Conservation (phyloP, 2,797 vertebrate genomes). For the Erethizon dorsatum region DNA sequence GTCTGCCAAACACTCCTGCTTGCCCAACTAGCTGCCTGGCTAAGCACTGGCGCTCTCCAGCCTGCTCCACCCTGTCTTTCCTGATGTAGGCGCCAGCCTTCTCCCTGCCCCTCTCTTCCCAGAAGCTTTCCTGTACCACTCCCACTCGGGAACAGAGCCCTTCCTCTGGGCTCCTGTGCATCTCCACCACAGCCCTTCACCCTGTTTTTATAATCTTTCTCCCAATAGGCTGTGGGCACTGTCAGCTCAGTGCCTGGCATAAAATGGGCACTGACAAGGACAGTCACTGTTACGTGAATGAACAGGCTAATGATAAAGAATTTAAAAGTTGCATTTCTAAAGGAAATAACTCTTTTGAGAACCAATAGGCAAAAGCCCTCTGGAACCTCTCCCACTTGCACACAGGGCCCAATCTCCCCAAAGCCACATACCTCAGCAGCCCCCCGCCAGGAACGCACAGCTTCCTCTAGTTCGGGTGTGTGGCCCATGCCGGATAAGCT, state of each 20-base stretch:
- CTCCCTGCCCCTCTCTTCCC: not conserved
- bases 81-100: not conserved
- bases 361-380: not conserved
- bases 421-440: slow-evolving; percentile 94
- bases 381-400: not conserved
- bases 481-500: slow-evolving; percentile 90
- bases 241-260: not conserved
- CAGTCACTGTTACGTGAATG: slow-evolving; percentile 49
- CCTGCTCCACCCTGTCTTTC: not conserved
- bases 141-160: not conserved
- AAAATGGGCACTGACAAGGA: slow-evolving; percentile 13
- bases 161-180: not conserved
- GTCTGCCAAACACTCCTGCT: not conserved
- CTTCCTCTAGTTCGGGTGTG: slow-evolving; percentile 95
- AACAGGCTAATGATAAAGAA: not conserved
- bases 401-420: not conserved
- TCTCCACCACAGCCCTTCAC: not conserved
- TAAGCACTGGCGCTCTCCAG: not conserved
- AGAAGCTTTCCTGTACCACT: not conserved
- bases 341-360: slow-evolving; percentile 62
- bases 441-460: slow-evolving; percentile 96
- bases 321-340: slow-evolving; percentile 59
- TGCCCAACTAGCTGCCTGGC: not conserved
- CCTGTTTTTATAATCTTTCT: not conserved
- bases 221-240: not conserved